Base-by-base conservation (phyloP, 2,888 invertebrate genomes). In the Operophtera brumata region DNA sequence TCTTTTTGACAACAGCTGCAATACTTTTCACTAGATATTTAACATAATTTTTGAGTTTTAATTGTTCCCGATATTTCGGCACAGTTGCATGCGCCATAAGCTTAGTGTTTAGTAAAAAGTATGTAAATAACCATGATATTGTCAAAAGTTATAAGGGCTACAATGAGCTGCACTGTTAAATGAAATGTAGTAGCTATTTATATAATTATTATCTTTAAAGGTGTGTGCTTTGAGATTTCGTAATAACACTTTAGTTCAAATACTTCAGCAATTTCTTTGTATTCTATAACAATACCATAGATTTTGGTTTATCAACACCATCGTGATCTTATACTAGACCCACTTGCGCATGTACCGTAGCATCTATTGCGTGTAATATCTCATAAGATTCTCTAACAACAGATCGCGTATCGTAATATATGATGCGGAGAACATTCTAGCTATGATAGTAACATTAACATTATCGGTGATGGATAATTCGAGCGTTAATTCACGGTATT, bases 261-360 rank as follows among this genome's bases (percentile, higher is more conserved):
- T 11, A 30, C 25, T 54, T 54, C 40, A 32, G 39, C 48, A 55
- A 62, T 62, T 58, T 65, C 60, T 65, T 62, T 64, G 64, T 65
- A 44, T 54, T 41, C 28, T 30, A 43, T 42, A 49, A 62, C 61
- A 65, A 57, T 63, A 48, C 58, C 48, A 61, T 42, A 45, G 48
- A 40, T 45, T 30, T 20, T 48, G 35, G 34, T 46, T 47, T 47
- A 41, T 47, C 13, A 41, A 25, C 39, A 14, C 36, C 34, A 45
- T 51, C 30, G 40, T 65, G 75, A 74, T 81, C 82, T 20, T 20
- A 20, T 2, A 20, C 20, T 75, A 81, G 78, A 80, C 82, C 85
- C 63, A 74, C 54, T 71, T 84, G 74, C 40, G 47, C 77, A 70
- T 46, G 47, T 44, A 73, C 71, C 84, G 79, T 82, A 70, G 55